Conservation (phyloP, 2,888 invertebrate species). For the Aphodius granarius region DNA sequence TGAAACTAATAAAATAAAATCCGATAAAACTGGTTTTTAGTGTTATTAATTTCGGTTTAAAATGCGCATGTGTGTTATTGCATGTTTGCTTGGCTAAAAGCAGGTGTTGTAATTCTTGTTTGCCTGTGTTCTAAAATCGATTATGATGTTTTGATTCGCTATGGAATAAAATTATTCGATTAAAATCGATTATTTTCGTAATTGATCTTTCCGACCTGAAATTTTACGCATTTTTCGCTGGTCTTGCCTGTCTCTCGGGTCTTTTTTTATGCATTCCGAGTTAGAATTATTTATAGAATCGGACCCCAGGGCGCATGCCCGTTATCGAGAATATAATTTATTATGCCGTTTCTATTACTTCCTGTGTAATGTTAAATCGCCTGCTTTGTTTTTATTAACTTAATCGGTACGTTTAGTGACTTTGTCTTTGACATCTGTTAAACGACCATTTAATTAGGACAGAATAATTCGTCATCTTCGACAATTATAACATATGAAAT, state of each 20-base stretch:
- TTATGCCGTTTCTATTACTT: background rate
- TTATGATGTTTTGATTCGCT: background rate
- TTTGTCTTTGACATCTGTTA: background rate
- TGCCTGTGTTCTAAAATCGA: background rate
- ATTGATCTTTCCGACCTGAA: slow-evolving; percentile 12
- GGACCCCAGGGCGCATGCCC: background rate
- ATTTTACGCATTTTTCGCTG: background rate
- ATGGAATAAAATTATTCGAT: background rate
- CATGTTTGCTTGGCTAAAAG: background rate
- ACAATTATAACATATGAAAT: no score
- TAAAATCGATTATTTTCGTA: background rate
- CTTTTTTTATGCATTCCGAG: background rate
- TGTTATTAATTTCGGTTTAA: background rate
- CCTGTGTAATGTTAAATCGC: background rate
- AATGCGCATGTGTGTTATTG: background rate
- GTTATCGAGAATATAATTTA: background rate
- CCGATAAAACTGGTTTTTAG: background rate
- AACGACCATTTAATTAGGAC: no score
- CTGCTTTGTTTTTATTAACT: background rate
- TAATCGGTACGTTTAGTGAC: background rate
- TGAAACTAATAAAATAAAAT: no score
- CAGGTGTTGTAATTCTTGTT: background rate
- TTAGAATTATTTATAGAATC: background rate
- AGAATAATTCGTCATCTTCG: no score
- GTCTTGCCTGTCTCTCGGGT: background rate